phyloP scores from a whole-genome alignment of 1,140 invertebrate genomes.

The Brachionus angularis region DNA sequence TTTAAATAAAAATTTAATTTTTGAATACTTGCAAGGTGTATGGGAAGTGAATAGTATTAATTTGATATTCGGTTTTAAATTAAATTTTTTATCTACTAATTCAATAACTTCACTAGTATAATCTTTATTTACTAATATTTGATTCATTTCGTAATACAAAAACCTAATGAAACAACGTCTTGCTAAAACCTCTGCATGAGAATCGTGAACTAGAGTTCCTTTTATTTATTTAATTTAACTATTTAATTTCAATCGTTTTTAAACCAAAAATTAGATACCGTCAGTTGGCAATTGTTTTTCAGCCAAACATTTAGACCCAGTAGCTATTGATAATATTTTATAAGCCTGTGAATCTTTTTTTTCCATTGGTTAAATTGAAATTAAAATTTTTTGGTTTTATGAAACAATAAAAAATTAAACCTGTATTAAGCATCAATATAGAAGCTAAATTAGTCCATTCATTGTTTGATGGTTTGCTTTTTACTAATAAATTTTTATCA shows the following conservation, averaged over 20 bases:
- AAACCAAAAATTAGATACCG: constrained; percentile 58
- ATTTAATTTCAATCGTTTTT: neutral
- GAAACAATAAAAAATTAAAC: constrained; percentile 25
- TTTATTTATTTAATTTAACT: neutral
- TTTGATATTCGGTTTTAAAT: constrained; percentile 62
- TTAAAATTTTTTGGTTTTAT: neutral
- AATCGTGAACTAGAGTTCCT: constrained; percentile 74
- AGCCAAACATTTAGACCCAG: constrained; percentile 85
- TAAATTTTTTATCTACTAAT: constrained; percentile 47
- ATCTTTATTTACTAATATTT: neutral
- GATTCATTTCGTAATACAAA: constrained; percentile 49
- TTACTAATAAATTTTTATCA: constrained; percentile 65
- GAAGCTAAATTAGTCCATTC: constrained; percentile 80
- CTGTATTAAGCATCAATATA: constrained; percentile 63
- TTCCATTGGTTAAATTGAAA: constrained; percentile 23
- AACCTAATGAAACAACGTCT: constrained; percentile 69
- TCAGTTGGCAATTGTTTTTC: constrained; percentile 64
- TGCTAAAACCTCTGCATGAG: constrained; percentile 82
- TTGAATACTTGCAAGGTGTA: constrained; percentile 67
- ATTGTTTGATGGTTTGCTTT: constrained; percentile 68
- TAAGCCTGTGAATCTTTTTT: too few relatives aligned
- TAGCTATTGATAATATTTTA: constrained; percentile 73
- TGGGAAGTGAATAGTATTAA: constrained; percentile 84
- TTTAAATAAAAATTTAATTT: neutral
- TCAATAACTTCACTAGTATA: constrained; percentile 33